Percentiles rank a stretch among this genome's conserved stretches.
phyloP scores from a whole-genome alignment of 2,888 invertebrate species.

The Allolobophora icterica region DNA sequence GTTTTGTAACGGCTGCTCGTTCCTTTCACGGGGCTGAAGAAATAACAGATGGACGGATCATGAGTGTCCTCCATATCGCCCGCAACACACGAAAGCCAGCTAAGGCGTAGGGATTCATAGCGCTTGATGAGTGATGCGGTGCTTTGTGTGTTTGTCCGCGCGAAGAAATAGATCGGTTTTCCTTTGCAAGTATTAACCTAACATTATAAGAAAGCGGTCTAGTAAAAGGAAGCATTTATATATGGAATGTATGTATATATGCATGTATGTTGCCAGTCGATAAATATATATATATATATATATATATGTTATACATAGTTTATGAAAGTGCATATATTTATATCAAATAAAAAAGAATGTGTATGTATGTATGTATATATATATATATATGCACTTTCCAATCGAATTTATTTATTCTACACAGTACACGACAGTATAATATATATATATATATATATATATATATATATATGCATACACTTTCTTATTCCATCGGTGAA shows the following conservation, averaged over 20 bases:
- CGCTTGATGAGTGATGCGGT: not conserved
- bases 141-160: constrained; percentile 17
- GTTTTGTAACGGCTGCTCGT: not conserved
- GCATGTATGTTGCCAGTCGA: no score
- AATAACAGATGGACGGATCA: constrained; percentile 17
- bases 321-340: no score
- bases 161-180: not conserved
- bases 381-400: not conserved
- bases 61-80: not conserved
- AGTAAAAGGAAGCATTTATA: no score
- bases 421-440: no score
- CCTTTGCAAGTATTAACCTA: not conserved
- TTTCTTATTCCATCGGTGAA: no score
- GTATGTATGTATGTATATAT: constrained; percentile 5
- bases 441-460: no score
- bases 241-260: no score
- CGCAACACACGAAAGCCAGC: not conserved
- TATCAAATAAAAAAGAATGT: not conserved
- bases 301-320: no score
- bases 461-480: no score
- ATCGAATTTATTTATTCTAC: no score
- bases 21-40: not conserved
- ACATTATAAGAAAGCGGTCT: no score
- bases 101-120: not conserved
- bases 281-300: no score